Base-by-base conservation (phyloP, 2,113 vertebrate species). In the Lutjanus erythropterus region DNA sequence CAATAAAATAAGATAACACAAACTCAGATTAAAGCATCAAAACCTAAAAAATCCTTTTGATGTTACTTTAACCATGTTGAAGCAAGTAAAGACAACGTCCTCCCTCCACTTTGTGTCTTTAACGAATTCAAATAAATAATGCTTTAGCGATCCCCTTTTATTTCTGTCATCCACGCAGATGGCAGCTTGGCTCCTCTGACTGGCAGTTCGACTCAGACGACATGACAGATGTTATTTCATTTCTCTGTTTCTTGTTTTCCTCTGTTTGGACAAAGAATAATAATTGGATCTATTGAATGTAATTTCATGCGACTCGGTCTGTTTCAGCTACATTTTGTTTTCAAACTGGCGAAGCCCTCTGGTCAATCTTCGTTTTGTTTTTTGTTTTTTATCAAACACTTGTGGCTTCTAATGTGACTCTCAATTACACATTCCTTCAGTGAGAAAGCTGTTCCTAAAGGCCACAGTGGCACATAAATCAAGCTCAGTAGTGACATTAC, bases 221-320 rank as follows among this genome's bases (percentile, higher is more conserved):
- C 75, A 77, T 85, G 86, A 88, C 86, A 86, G 87, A 91, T 86
- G 86, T 87, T 83, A 84, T 80, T 88, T 88, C 47, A 84, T 88
- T 86, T 80, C 64, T 83, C 65, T 77, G 62, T 78, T 71, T 74
- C 75, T 81, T 84, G 65, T 87, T 74, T 82, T 64, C 47, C 50
- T 78, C 65, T 77, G 82, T 87, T 91, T 89, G 78, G 85, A 84
- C 64, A 55, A 46, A 81, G 79, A 77, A 82, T 58, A 81, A 77
- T 85, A 75, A 88, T 80, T 83, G 78, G 75, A 82, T 83, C 60
- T 52, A 33, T 62, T 75, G 60, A 74, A 75, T 56, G 56, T 61
- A 65, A 60, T 59, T 60, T 53, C 0, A 5, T 15, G 0, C 14
- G 18, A 61, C n/a, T 72, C 27, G 65, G 61, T 61, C 19, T 29